Conservation (phyloP, 2,888 invertebrate genomes). For the Pristionchus arcanus region DNA sequence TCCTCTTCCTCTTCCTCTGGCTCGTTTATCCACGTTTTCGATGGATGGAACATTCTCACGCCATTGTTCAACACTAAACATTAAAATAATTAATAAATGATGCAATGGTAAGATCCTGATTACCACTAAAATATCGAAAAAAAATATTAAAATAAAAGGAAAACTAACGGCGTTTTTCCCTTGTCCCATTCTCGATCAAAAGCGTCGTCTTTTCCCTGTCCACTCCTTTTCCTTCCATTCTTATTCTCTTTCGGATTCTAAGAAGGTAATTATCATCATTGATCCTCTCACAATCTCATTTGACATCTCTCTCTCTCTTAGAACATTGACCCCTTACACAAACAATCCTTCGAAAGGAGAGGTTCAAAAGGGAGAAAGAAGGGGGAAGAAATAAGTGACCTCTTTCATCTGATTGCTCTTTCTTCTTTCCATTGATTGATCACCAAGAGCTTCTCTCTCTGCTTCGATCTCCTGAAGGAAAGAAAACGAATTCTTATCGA, state of each 20-base stretch:
- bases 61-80: constrained; percentile 46
- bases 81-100: too few relatives aligned
- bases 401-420: constrained; percentile 42
- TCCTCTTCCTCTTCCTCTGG: constrained; percentile 41
- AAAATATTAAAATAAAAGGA: not conserved
- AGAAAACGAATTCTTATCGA: not conserved
- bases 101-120: too few relatives aligned
- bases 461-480: constrained; percentile 67
- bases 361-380: constrained; percentile 36
- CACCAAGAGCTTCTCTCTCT: constrained; percentile 54
- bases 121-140: not conserved
- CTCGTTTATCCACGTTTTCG: constrained; percentile 40
- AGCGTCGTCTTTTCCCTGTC: constrained; percentile 69
- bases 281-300: not conserved
- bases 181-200: constrained; percentile 69
- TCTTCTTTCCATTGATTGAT: constrained; percentile 11
- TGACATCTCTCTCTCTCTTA: not conserved
- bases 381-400: not conserved
- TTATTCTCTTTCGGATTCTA: constrained; percentile 27
- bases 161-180: constrained; percentile 68
- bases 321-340: not conserved
- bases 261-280: not conserved
- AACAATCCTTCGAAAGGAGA: constrained; percentile 5
- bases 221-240: constrained; percentile 55
- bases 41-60: constrained; percentile 51